Base-by-base conservation (phyloP, 2,888 invertebrate genomes). In the Eurytoma californica region DNA sequence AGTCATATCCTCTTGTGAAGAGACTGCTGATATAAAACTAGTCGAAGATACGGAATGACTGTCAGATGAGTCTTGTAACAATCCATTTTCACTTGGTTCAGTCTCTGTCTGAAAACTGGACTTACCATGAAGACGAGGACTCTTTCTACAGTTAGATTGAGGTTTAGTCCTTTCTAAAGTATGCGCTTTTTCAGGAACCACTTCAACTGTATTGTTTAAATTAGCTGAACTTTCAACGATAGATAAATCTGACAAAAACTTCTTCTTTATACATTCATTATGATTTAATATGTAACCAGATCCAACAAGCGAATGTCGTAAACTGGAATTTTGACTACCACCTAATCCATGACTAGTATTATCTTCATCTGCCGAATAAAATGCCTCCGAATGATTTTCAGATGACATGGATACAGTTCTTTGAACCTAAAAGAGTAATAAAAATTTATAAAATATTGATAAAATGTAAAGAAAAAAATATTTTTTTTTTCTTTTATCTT, bases 291-390 rank as follows among this genome's bases (percentile, higher is more conserved):
- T 87, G 3, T 92, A 91, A 0, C 92, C 92, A 69, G 93, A 93
- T 2, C 93, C 93, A 63, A 93, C 91, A 83, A 94, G 93, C 0
- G 94, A 94, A 88, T 94, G 94, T 80, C 94, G 92, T 72, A 94
- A 89, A 84, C 94, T 94, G 0, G 94, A 94, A 24, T 94, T 94
- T 14, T 94, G 91, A 84, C 94, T 94, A 30, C 93, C 94, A 14
- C 86, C 86, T 49, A 88, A 82, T 83, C 93, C 93, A 55, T 92
- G 88, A 84, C 92, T 92, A 85, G 95, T 93, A 39, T 39, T 39
- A 84, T 97, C 97, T 90, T 98, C 97, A 87, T 97, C 97, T 0
- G 97, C 97, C 0, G 97, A 97, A 88, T 96, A 97, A 91, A 97
- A 98, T 72, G 95, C 95, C 90, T 97, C 97, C 0, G 96, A 96